phyloP scores from a whole-genome alignment of 1,140 invertebrate species.

The Spodoptera litura region DNA sequence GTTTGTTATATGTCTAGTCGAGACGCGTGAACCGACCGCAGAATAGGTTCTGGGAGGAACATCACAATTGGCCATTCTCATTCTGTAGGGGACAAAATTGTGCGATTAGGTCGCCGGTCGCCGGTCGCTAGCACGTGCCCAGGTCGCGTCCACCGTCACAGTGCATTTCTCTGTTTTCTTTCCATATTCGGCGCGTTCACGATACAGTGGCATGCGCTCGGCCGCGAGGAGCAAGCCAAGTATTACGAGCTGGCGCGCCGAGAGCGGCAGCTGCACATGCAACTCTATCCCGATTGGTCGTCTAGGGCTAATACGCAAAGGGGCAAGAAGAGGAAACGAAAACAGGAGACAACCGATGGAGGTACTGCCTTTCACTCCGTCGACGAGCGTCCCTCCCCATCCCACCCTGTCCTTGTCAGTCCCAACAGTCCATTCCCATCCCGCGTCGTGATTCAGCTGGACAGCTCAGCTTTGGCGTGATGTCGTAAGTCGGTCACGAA shows the following conservation, averaged over 20 bases:
- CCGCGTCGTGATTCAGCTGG: slow-evolving; percentile 17
- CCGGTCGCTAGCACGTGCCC: slow-evolving; percentile 86
- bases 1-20: slow-evolving; percentile 83
- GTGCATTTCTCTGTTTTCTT: slow-evolving; percentile 86
- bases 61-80: slow-evolving; percentile 83
- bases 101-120: slow-evolving; percentile 60
- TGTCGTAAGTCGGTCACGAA: slow-evolving; percentile 55
- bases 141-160: slow-evolving; percentile 76
- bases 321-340: slow-evolving; percentile 99
- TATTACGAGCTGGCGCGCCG: slow-evolving; percentile 99
- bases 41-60: slow-evolving; percentile 86
- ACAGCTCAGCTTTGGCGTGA: slow-evolving; percentile 32
- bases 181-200: slow-evolving; percentile 82
- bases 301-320: slow-evolving; percentile 98
- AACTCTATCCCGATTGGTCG: slow-evolving; percentile 99
- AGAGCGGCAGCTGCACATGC: slow-evolving; percentile 99
- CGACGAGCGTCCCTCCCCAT: slow-evolving; percentile 57
- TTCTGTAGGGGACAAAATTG: slow-evolving; percentile 82
- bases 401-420: slow-evolving; percentile 46
- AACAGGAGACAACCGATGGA: slow-evolving; percentile 99
- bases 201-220: slow-evolving; percentile 98
- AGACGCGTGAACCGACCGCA: slow-evolving; percentile 81
- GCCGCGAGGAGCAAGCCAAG: slow-evolving; percentile 99
- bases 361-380: slow-evolving; percentile 89
- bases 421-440: slow-evolving; percentile 7